phyloP scores from a whole-genome alignment of 2,888 invertebrate genomes.

The Agriotes lineatus region DNA sequence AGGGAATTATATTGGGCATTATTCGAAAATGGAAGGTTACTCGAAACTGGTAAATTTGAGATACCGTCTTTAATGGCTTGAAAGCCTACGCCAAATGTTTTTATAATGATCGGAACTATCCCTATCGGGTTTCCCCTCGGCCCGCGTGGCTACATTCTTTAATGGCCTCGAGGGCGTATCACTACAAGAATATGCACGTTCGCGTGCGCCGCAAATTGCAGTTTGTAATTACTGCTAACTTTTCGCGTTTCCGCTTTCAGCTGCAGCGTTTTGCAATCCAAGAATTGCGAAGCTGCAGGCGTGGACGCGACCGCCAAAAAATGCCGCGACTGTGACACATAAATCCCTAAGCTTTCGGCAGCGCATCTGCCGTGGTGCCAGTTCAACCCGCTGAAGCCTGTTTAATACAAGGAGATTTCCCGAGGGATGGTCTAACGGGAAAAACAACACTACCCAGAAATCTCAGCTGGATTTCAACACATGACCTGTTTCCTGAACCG shows the following conservation, averaged over 20 bases:
- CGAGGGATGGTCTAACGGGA: constrained; percentile 55
- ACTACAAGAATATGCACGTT: too few relatives aligned
- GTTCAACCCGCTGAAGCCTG: constrained; percentile 52
- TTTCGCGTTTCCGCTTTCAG: too few relatives aligned
- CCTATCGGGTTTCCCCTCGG: constrained; percentile 27
- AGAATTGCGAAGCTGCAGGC: constrained; percentile 14
- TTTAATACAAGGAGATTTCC: constrained; percentile 61
- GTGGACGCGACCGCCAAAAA: constrained; percentile 32
- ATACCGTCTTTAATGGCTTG: constrained; percentile 48
- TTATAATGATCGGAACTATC: constrained; percentile 40
- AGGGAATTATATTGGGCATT: constrained; percentile 47
- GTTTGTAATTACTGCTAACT: too few relatives aligned
- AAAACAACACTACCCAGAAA: constrained; percentile 56
- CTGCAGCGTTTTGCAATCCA: too few relatives aligned
- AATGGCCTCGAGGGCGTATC: not conserved
- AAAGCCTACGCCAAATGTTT: constrained; percentile 44
- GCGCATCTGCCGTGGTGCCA: constrained; percentile 55
- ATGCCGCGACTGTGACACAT: constrained; percentile 52
- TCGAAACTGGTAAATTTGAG: constrained; percentile 50
- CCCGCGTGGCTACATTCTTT: not conserved
- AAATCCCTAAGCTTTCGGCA: constrained; percentile 56
- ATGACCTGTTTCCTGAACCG: constrained; percentile 48
- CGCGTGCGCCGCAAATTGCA: too few relatives aligned
- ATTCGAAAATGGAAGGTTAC: constrained; percentile 47
- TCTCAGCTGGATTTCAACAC: constrained; percentile 53